Conservation (phyloP, 2,888 invertebrate genomes). For the Cistogaster globosa region DNA sequence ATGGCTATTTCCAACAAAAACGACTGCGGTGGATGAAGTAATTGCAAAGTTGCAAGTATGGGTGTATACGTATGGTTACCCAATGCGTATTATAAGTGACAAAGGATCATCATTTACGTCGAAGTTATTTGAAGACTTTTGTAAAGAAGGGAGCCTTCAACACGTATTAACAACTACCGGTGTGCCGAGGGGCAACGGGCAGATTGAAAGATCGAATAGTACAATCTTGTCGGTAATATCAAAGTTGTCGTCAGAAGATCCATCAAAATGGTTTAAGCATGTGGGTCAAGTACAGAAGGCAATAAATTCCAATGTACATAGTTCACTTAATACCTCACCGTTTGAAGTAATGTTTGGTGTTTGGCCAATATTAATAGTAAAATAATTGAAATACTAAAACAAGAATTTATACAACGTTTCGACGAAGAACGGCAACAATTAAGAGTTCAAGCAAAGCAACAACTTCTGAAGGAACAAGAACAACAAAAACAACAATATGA, state of each 20-base stretch:
- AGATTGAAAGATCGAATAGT: no score
- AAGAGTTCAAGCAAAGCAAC: slow-evolving; percentile 18
- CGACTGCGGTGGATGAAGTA: slow-evolving; percentile 17
- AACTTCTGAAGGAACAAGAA: slow-evolving; percentile 39
- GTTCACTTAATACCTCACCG: slow-evolving; percentile 41
- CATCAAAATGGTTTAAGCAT: slow-evolving; percentile 61
- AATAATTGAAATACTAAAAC: slow-evolving; percentile 26
- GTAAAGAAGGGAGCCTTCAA: slow-evolving; percentile 16
- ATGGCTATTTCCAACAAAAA: slow-evolving; percentile 50
- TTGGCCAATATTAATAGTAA: no score
- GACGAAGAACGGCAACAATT: slow-evolving; percentile 39
- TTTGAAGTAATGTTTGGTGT: slow-evolving; percentile 56
- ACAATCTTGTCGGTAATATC: slow-evolving; percentile 18
- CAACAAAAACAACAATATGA: slow-evolving; percentile 53
- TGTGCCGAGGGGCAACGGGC: no score
- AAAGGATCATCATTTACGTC: slow-evolving; percentile 55
- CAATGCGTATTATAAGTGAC: slow-evolving; percentile 37
- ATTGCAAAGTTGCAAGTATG: slow-evolving; percentile 34
- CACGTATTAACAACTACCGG: slow-evolving; percentile 1
- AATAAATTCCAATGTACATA: slow-evolving; percentile 49
- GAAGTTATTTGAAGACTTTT: slow-evolving; percentile 38
- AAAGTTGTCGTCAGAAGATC: slow-evolving; percentile 58
- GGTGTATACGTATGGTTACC: slow-evolving; percentile 31
- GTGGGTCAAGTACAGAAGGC: slow-evolving; percentile 52
- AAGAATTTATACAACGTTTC: slow-evolving; percentile 49